A percentile compares a stretch with the other conserved stretches of the same genome.
These are phyloP conservation scores for Actinopyga echinites DNA, from an alignment of 53 echinoderm and acorn worm species.

Conservation along the genomic window DNA sequence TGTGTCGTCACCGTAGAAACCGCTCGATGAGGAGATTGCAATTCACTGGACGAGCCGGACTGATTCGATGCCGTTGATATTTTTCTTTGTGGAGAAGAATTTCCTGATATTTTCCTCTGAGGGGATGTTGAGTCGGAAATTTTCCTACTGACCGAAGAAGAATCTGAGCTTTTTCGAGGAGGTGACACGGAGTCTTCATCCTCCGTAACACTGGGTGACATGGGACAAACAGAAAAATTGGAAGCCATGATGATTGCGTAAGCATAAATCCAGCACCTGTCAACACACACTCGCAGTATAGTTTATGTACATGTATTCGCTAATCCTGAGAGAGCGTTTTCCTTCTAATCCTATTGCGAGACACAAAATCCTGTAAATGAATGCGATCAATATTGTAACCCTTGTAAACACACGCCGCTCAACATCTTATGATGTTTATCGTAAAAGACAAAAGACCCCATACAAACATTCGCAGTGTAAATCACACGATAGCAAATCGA, in stretches of 20 bases:
- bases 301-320: conserved; percentile 24
- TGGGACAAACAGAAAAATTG: conserved; percentile 43
- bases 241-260: conserved; percentile 49
- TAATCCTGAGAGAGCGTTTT: conserved; percentile 16
- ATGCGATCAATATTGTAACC: conserved; percentile 15
- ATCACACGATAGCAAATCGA: background rate
- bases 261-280: conserved; percentile 31
- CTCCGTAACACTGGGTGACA: conserved; percentile 38
- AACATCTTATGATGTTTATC: conserved; percentile 31
- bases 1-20: conserved; percentile 38
- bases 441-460: conserved; percentile 19
- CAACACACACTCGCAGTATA: background rate
- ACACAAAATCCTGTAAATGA: conserved; percentile 31
- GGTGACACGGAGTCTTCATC: conserved; percentile 43
- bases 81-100: conserved; percentile 30
- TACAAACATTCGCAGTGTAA: conserved; percentile 4
- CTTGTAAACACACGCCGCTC: conserved; percentile 21
- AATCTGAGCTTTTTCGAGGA: conserved; percentile 42
- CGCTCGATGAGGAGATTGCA: conserved; percentile 32
- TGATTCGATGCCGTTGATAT: conserved; percentile 27
- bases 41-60: conserved; percentile 33
- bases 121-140: conserved; percentile 40
- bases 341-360: conserved; percentile 17
- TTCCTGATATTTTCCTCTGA: conserved; percentile 44
- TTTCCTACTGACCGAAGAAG: conserved; percentile 22